Conservation (phyloP, 2,797 vertebrate species). For the Anguilla marmorata region DNA sequence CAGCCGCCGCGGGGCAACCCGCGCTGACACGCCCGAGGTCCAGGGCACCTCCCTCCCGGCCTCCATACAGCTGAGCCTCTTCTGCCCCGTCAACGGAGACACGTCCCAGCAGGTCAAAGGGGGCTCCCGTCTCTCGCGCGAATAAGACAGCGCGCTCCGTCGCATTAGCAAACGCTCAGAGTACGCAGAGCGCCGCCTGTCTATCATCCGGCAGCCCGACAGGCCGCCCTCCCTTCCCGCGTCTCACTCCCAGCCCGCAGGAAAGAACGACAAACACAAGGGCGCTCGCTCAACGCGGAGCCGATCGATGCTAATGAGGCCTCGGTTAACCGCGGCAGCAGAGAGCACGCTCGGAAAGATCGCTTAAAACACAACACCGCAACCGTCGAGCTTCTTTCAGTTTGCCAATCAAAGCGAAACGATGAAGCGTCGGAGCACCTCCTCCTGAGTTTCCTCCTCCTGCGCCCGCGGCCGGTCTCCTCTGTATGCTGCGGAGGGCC, state of each 20-base stretch:
- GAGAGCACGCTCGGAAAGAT: neutral
- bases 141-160: neutral
- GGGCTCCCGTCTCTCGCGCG: neutral
- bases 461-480: too few relatives aligned
- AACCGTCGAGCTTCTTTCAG: neutral
- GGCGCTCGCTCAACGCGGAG: neutral
- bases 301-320: neutral
- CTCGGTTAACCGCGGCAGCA: neutral
- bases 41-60: neutral
- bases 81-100: neutral
- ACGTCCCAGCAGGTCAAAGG: neutral
- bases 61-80: neutral
- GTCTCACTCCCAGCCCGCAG: neutral
- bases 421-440: neutral
- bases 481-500: neutral
- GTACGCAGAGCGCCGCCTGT: neutral
- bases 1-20: neutral
- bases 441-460: neutral
- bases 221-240: neutral
- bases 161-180: neutral
- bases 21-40: neutral
- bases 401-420: neutral
- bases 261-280: neutral
- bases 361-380: neutral
- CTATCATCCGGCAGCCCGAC: neutral